Percentiles rank a stretch among this genome's conserved stretches.
Conservation (phyloP, 1,140 invertebrate genomes). For the Sarcophaga bullata region DNA sequence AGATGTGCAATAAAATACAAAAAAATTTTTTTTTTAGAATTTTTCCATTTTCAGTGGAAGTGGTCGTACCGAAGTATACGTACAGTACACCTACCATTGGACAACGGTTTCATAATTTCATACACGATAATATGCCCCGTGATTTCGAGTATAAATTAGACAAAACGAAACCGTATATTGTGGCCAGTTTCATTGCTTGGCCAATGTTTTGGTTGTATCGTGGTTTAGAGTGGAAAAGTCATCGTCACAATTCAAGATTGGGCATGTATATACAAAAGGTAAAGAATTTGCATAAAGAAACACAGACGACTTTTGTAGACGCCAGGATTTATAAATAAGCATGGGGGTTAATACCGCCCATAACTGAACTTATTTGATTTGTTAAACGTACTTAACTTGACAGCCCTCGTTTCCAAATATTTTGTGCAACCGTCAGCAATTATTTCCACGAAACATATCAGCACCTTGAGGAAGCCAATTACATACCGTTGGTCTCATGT, state of each 20-base stretch:
- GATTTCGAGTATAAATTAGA: conserved; percentile 51
- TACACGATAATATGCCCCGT: conserved; percentile 48
- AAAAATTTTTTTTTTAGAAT: background rate
- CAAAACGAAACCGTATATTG: conserved; percentile 50
- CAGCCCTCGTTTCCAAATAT: too few relatives aligned
- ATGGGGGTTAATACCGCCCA: too few relatives aligned
- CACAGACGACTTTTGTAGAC: too few relatives aligned
- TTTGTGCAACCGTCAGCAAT: too few relatives aligned
- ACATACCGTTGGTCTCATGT: too few relatives aligned
- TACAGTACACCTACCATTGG: background rate
- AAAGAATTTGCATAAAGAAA: background rate
- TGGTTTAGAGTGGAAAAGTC: conserved; percentile 52
- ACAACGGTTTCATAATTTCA: background rate
- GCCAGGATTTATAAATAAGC: too few relatives aligned
- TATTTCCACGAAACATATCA: too few relatives aligned
- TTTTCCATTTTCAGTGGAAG: background rate
- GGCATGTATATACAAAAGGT: conserved; percentile 57
- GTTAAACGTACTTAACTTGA: too few relatives aligned
- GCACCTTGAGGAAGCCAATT: too few relatives aligned
- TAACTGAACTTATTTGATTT: too few relatives aligned
- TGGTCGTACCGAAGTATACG: background rate
- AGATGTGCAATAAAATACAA: background rate
- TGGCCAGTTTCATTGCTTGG: conserved; percentile 53
- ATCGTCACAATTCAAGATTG: conserved; percentile 50
- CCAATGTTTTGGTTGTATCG: conserved; percentile 57